These are phyloP conservation scores for Melitaea cinxia DNA, from an alignment of 1,140 invertebrate species.

Conservation along the genomic window DNA sequence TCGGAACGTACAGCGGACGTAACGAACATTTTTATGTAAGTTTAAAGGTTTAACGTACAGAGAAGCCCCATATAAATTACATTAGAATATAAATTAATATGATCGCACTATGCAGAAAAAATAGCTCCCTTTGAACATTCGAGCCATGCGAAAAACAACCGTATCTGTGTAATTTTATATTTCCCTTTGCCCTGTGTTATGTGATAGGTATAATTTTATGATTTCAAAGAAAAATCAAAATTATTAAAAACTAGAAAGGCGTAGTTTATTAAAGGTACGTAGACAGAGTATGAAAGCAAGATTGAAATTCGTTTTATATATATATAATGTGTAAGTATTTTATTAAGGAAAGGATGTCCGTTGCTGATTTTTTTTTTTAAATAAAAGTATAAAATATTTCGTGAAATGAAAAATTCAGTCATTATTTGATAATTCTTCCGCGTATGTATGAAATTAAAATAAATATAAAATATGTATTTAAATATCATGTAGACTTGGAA, in stretches of 20 bases:
- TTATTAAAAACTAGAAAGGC: slow-evolving; percentile 34
- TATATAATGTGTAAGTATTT: slow-evolving; percentile 3
- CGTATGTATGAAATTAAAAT: not conserved
- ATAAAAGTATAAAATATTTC: not conserved
- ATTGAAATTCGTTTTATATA: slow-evolving; percentile 11
- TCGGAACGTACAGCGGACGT: not conserved
- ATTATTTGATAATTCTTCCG: not conserved
- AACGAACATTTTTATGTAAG: slow-evolving; percentile 38
- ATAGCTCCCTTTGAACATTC: slow-evolving; percentile 41
- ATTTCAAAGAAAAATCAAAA: slow-evolving; percentile 44
- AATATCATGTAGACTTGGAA: not conserved
- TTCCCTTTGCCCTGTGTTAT: slow-evolving; percentile 8
- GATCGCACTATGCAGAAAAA: slow-evolving; percentile 64
- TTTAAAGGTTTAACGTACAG: slow-evolving; percentile 55
- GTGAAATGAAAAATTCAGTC: not conserved
- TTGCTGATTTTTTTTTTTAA: not conserved
- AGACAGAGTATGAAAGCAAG: slow-evolving; percentile 19
- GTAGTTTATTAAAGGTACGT: slow-evolving; percentile 27
- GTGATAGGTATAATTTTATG: slow-evolving; percentile 20
- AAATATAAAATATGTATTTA: not conserved
- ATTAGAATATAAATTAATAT: slow-evolving; percentile 79
- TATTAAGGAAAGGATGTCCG: slow-evolving; percentile 10
- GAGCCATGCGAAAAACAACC: slow-evolving; percentile 16
- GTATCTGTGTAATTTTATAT: slow-evolving; percentile 15
- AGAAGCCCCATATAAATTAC: slow-evolving; percentile 74